Percentiles rank a stretch among this genome's conserved stretches.
Evolutionary conservation across 2,113 vertebrate species (phyloP).

Genomic region (Ophiodon elongatus): DNA sequence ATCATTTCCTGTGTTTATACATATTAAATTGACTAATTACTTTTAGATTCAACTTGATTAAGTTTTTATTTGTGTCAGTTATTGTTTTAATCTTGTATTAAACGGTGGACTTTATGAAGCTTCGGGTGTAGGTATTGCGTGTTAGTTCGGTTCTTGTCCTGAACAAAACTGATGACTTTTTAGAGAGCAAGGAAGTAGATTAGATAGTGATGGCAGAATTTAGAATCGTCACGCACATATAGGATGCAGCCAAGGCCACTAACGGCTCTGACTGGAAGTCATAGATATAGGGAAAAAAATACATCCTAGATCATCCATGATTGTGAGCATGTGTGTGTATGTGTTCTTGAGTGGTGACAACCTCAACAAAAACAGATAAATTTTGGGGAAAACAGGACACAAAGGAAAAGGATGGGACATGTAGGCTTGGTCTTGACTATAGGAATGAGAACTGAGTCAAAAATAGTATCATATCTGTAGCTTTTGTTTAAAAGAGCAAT

Average conservation of each 20-base stretch:
- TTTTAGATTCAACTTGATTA: not conserved
- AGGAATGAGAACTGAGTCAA: not conserved
- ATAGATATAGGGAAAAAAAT: slow-evolving; percentile 53
- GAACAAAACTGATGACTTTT: slow-evolving; percentile 53
- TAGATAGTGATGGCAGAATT: slow-evolving; percentile 72
- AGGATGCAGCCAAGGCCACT: slow-evolving; percentile 73
- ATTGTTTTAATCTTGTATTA: not conserved
- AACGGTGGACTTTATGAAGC: not conserved
- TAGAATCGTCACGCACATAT: slow-evolving; percentile 43
- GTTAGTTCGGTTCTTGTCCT: slow-evolving; percentile 12
- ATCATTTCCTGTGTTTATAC: slow-evolving; percentile 32
- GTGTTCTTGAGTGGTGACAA: slow-evolving; percentile 10
- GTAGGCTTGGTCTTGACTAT: not conserved
- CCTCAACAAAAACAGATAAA: slow-evolving; percentile 40
- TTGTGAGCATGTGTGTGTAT: slow-evolving; percentile 19
- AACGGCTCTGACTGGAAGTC: slow-evolving; percentile 40
- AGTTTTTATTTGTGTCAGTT: not conserved
- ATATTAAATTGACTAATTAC: slow-evolving; percentile 16
- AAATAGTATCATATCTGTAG: not conserved
- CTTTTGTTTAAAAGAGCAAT: not conserved
- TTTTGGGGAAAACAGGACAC: slow-evolving; percentile 51
- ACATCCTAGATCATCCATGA: slow-evolving; percentile 7
- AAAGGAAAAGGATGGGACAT: slow-evolving; percentile 28
- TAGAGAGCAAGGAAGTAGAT: slow-evolving; percentile 58
- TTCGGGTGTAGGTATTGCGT: not conserved